A percentile compares a stretch with the other conserved stretches of the same genome.
phyloP scores from a whole-genome alignment of 2,113 vertebrate species.

The Diadophis punctatus region DNA sequence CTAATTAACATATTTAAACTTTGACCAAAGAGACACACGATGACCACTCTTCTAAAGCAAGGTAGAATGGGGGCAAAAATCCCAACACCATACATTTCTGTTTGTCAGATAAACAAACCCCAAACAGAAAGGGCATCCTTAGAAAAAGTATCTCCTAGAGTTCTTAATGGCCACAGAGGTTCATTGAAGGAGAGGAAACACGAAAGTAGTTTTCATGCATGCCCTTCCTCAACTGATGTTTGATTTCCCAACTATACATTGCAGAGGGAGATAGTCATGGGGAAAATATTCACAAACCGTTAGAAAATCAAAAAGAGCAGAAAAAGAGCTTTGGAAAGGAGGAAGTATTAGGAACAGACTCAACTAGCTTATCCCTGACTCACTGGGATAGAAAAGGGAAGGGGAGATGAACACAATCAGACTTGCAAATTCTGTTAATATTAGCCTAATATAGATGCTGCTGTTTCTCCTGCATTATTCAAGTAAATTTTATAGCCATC shows the following conservation, averaged over 20 bases:
- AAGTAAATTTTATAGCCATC: neutral
- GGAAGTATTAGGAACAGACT: neutral
- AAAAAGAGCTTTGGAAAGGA: neutral
- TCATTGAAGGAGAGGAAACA: neutral
- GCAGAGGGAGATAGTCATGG: neutral
- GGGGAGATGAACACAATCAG: neutral
- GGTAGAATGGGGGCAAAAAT: neutral
- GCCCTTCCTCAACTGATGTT: neutral
- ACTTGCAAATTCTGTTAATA: neutral
- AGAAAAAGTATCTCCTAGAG: neutral
- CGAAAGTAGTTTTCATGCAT: neutral
- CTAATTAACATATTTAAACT: neutral
- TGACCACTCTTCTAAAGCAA: neutral
- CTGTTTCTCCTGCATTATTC: neutral
- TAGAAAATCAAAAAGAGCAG: neutral
- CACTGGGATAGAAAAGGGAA: neutral
- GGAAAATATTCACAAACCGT: neutral
- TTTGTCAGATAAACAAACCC: neutral
- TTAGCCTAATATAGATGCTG: neutral
- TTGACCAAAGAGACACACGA: neutral
- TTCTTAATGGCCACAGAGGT: neutral
- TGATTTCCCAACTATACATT: neutral
- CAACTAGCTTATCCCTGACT: neutral
- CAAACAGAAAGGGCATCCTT: neutral
- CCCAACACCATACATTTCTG: neutral